Conservation (phyloP, 2,888 invertebrate genomes). For the Catocala nupta region DNA sequence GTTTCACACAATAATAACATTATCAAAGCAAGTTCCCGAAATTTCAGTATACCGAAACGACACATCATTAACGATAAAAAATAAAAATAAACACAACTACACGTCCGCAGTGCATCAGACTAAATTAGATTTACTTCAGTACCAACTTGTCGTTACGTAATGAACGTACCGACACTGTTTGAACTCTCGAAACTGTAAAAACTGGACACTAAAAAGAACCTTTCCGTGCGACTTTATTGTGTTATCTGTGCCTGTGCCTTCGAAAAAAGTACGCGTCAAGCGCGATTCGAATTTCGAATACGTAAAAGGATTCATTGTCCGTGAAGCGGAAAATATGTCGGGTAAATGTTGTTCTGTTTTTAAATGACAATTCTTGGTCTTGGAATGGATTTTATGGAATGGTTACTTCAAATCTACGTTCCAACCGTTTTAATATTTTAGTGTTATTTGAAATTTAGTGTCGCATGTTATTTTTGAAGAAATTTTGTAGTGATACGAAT, state of each 20-base stretch:
- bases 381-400: constrained; percentile 2
- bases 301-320: constrained; percentile 42
- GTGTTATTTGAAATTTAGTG: background rate
- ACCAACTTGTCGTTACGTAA: constrained; percentile 63
- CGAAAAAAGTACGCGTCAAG: constrained; percentile 37
- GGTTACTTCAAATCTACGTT: background rate
- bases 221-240: constrained; percentile 53
- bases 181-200: constrained; percentile 40
- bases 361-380: constrained; percentile 14
- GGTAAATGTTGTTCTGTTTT: constrained; percentile 20
- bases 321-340: constrained; percentile 32
- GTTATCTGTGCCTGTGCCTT: constrained; percentile 55
- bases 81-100: constrained; percentile 31
- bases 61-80: constrained; percentile 15
- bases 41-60: background rate
- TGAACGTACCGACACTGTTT: constrained; percentile 61
- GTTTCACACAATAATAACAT: background rate
- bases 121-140: constrained; percentile 58
- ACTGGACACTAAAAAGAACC: constrained; percentile 45
- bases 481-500: too few relatives aligned
- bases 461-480: too few relatives aligned
- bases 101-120: constrained; percentile 46
- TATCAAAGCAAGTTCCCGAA: background rate
- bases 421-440: too few relatives aligned
- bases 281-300: constrained; percentile 43